These are phyloP conservation scores for Acrobasis repandana DNA, from an alignment of 2,888 invertebrate genomes.

Conservation along the genomic window DNA sequence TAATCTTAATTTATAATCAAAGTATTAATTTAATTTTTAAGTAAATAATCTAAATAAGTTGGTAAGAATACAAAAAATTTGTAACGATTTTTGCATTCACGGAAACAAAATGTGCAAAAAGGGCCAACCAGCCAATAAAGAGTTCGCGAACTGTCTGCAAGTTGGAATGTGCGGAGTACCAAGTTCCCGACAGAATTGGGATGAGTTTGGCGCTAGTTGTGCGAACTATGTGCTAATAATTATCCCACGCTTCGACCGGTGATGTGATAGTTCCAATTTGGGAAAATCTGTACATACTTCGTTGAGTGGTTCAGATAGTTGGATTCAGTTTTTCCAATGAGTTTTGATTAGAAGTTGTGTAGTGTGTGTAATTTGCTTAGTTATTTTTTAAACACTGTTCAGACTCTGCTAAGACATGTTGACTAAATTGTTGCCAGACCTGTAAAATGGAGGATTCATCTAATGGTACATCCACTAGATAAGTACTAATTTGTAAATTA, in stretches of 20 bases:
- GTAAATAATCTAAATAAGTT: too few species aligned
- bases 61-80: constrained; percentile 3
- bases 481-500: too few species aligned
- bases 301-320: background rate
- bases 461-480: too few species aligned
- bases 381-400: too few species aligned
- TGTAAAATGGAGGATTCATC: too few species aligned
- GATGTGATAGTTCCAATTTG: constrained; percentile 4
- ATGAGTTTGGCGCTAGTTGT: constrained; percentile 44
- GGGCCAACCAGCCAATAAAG: constrained; percentile 51
- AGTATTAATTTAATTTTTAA: too few species aligned
- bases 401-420: too few species aligned
- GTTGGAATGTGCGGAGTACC: constrained; percentile 55
- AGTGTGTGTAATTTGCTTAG: too few species aligned
- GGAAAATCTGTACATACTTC: constrained; percentile 6
- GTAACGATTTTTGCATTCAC: constrained; percentile 15
- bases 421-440: too few species aligned
- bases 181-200: constrained; percentile 58
- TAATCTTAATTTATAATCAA: too few species aligned
- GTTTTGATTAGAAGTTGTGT: too few species aligned
- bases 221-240: constrained; percentile 51
- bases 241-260: constrained; percentile 37
- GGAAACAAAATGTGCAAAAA: constrained; percentile 38
- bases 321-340: too few species aligned
- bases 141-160: constrained; percentile 54